Evolutionary conservation across 2,113 vertebrate species (phyloP), one percentile per base, ranked within the genome.

Genomic region (Noturus placidus): DNA sequence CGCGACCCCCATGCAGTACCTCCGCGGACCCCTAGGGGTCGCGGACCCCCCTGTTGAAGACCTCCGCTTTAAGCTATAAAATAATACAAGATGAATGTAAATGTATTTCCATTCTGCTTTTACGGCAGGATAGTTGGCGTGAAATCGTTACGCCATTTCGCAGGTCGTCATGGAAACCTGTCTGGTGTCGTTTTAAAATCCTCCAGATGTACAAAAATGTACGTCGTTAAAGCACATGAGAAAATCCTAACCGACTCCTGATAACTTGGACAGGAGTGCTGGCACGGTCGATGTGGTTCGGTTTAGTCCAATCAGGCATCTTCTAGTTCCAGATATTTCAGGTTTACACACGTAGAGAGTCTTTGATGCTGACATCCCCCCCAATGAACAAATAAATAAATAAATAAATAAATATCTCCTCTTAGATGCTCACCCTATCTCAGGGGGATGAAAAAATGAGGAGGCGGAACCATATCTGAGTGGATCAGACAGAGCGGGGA

Each of bases 381-480:
- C 3, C 30, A 54, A 81, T 61, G 63, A 78, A n/a, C n/a, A n/a
- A n/a, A n/a, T n/a, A 42, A 5, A 3, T 5, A 42, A 42, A 42
- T 42, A 42, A 42, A 42, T 42, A 42, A 42, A 42, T 42, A 42
- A 42, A 42, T 42, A 85, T 59, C 59, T 20, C 22, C 57, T 57
- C 33, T 82, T 22, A 85, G 79, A 86, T 77, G 74, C 84, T 20
- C 83, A 59, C 15, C 76, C 46, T 52, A 81, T 89, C 84, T 86
- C 69, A 65, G 70, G 35, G 85, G 63, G 63, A 88, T 87, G 72
- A 89, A 84, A 77, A 88, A 83, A 20, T 50, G 59, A 38, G 87
- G 86, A 85, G 50, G 86, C 46, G 72, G 88, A 59, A 76, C 83
- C 67, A 76, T 91, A 91, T 91, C 89, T 27, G 74, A 69, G 35